Evolutionary conservation across 2,113 vertebrate genomes (phyloP).

Genomic region (Cnemophilus loriae): DNA sequence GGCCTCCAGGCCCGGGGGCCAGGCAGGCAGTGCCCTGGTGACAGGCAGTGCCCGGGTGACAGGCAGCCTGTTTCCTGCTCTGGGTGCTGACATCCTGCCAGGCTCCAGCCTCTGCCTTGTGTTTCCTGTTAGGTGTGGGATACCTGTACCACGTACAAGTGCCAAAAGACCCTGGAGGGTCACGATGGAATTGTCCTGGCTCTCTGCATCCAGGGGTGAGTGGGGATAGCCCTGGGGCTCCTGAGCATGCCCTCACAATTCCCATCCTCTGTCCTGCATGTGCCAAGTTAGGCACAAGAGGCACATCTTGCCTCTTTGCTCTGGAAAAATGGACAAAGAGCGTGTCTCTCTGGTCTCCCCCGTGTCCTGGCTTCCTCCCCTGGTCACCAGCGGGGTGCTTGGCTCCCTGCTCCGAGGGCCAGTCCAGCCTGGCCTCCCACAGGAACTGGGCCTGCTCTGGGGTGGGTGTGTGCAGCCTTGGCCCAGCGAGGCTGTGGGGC

Average conservation of each 20-base stretch:
- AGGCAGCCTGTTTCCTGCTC: constrained; percentile 13
- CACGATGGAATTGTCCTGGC: constrained; percentile 97
- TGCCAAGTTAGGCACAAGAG: not conserved
- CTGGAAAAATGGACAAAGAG: not conserved
- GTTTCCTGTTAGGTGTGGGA: constrained; percentile 89
- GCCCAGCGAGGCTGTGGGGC: not conserved
- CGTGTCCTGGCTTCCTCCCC: not conserved
- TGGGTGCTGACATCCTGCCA: not conserved
- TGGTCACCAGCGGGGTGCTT: not conserved
- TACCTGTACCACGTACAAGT: constrained; percentile 99
- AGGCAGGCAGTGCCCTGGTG: constrained; percentile 20
- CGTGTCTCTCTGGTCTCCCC: not conserved
- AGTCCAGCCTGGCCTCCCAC: not conserved
- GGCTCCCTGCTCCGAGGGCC: not conserved
- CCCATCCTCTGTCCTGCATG: not conserved
- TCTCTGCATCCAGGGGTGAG: constrained; percentile 97
- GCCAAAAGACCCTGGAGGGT: constrained; percentile 98
- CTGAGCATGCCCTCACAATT: not conserved
- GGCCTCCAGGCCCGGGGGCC: not conserved
- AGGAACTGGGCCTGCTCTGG: not conserved
- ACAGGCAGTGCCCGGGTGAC: constrained; percentile 9
- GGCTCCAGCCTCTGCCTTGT: not conserved
- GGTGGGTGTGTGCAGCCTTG: not conserved
- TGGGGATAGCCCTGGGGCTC: not conserved
- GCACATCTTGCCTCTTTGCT: not conserved